Conservation (phyloP, 2,797 vertebrate genomes). For the Oreochromis grahami region DNA sequence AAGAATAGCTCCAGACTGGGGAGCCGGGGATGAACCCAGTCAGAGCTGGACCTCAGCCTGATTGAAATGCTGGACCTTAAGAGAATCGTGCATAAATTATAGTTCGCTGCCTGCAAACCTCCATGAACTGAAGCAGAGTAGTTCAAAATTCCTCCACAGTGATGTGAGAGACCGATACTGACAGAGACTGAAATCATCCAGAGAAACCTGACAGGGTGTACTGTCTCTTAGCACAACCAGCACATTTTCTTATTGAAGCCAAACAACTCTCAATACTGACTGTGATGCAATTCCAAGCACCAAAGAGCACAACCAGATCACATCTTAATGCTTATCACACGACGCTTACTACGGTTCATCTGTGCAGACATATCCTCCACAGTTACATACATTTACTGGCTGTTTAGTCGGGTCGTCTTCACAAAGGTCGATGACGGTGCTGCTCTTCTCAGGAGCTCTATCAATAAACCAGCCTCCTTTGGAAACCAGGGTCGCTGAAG, state of each 20-base stretch:
- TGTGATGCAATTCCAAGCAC: background rate
- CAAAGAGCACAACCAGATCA: background rate
- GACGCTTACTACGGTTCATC: background rate
- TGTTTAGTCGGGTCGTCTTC: conserved; percentile 66
- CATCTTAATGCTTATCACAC: background rate
- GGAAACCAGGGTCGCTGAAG: conserved; percentile 43
- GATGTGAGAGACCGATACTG: background rate
- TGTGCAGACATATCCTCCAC: background rate
- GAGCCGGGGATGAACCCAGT: background rate
- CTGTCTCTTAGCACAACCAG: background rate
- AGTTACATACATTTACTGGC: conserved; percentile 39
- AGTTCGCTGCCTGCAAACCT: background rate
- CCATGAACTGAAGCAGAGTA: background rate
- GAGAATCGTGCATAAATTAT: accelerated
- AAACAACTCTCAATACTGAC: background rate
- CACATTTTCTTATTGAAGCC: background rate
- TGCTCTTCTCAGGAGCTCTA: conserved; percentile 51
- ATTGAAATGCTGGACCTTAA: background rate
- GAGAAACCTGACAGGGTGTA: background rate
- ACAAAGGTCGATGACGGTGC: conserved; percentile 81
- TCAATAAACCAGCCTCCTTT: conserved; percentile 89
- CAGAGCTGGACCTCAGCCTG: background rate
- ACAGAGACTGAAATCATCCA: background rate
- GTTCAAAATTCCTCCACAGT: background rate
- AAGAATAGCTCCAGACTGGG: background rate